Percentiles rank a stretch among this genome's conserved stretches.
phyloP scores from a whole-genome alignment of 2,113 vertebrate species.

The Sceloporus undulatus region DNA sequence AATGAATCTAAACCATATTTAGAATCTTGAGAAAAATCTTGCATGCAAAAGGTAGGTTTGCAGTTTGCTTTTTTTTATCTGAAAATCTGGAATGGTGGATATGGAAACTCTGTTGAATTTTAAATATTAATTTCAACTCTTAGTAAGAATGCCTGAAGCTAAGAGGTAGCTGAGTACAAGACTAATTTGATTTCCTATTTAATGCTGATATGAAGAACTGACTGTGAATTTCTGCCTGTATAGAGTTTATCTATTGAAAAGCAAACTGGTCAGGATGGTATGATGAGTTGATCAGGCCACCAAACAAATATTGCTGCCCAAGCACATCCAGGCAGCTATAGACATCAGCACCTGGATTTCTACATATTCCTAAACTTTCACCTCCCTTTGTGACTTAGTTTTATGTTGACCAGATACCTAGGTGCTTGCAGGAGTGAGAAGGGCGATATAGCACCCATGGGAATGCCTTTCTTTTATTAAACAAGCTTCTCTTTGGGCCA shows the following conservation, averaged over 20 bases:
- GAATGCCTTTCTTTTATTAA: no score
- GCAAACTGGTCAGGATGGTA: neutral
- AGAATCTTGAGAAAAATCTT: neutral
- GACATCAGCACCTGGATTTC: no score
- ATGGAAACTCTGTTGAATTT: neutral
- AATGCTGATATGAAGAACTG: neutral
- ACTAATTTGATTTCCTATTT: neutral
- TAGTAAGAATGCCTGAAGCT: neutral
- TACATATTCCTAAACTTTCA: no score
- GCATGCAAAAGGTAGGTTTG: neutral
- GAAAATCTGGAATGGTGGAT: neutral
- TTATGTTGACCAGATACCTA: no score
- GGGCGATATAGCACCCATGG: no score
- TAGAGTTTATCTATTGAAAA: neutral
- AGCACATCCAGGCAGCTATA: neutral
- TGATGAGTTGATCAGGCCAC: neutral
- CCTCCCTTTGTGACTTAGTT: no score
- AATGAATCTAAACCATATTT: neutral
- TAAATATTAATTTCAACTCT: neutral
- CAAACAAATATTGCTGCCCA: neutral
- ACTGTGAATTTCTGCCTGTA: neutral
- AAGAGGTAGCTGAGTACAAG: neutral
- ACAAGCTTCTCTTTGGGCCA: no score
- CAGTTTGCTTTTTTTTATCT: neutral
- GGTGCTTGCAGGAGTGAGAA: no score